These are phyloP conservation scores for Oligia fasciuncula DNA, from an alignment of 2,888 invertebrate species.

Conservation along the genomic window DNA sequence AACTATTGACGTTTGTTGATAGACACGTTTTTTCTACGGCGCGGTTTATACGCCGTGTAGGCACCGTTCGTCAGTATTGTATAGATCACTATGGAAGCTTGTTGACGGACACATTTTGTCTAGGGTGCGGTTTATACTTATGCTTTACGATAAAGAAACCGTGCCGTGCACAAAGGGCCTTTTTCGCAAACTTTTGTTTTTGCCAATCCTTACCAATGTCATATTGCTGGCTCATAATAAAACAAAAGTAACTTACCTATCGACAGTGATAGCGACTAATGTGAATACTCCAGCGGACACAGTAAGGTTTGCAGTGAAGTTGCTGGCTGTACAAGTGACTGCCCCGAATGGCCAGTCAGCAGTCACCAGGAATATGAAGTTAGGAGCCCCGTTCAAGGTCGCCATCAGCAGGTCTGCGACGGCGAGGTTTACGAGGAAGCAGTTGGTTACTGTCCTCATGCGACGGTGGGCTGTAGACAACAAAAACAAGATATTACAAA, in stretches of 20 bases:
- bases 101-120: not conserved
- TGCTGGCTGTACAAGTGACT: slow-evolving; percentile 95
- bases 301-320: slow-evolving; percentile 97
- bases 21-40: not conserved
- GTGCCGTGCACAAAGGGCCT: not conserved
- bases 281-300: slow-evolving; percentile 98
- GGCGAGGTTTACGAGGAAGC: slow-evolving; percentile 96
- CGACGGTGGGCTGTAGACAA: slow-evolving; percentile 92
- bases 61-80: too few relatives aligned
- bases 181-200: not conserved
- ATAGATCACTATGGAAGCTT: not conserved
- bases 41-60: not conserved
- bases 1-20: not conserved
- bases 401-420: slow-evolving; percentile 96
- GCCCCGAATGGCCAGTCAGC: slow-evolving; percentile 97
- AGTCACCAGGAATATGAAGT: slow-evolving; percentile 96
- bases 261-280: slow-evolving; percentile 97
- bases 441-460: slow-evolving; percentile 97
- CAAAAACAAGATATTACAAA: not conserved
- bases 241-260: slow-evolving; percentile 91
- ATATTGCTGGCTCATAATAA: not conserved
- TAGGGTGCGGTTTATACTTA: not conserved
- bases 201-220: not conserved
- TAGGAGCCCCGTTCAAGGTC: slow-evolving; percentile 95
- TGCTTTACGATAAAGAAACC: not conserved